Evolutionary conservation across 2,888 invertebrate genomes (phyloP), one percentile per base, ranked within the genome.

Genomic region (Eumerus sabulonum): DNA sequence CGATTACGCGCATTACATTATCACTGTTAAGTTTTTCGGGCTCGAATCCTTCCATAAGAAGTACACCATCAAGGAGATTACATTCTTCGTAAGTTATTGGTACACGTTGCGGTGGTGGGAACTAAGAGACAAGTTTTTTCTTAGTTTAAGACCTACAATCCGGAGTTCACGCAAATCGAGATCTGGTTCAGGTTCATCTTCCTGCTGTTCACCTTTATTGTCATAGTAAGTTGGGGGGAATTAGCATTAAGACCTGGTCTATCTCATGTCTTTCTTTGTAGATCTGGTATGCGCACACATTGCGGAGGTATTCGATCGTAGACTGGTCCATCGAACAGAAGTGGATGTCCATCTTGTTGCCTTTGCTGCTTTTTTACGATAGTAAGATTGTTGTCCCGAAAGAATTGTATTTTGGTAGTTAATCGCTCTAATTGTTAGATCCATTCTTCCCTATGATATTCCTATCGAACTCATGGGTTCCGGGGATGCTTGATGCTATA

Each of bases 281-380:
- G 98, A 96, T 96, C 87, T 96, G 97, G 95, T 98, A 97, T 88
- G 95, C 95, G 40, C 95, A 97, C 88, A 93, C 94, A 0, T 90
- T 99, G 82, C 91, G 96, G 83, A 95, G 94, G 86, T 98, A 96
- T 89, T 93, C 95, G 0, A 91, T 96, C 47, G 92, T 94, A 84
- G 97, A 98, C 88, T 99, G 98, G 98, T 97, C 98, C 57, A 96
- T 98, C 85, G 99, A 99, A 89, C 98, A 99, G 87, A 97, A 96
- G 88, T 99, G 98, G 98, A 93, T 98, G 88, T 95, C 96, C 0
- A 90, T 96, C 42, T 90, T 98, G 63, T 90, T 98, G 83, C 97
- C 98, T 0, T 90, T 97, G 18, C 90, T 98, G 11, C 90, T 98
- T 82, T 92, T 98, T 14, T 98, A 97, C 86, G 95, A 99, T 89